phyloP scores from a whole-genome alignment of 1,140 invertebrate genomes.

The Dreissena rostriformis region DNA sequence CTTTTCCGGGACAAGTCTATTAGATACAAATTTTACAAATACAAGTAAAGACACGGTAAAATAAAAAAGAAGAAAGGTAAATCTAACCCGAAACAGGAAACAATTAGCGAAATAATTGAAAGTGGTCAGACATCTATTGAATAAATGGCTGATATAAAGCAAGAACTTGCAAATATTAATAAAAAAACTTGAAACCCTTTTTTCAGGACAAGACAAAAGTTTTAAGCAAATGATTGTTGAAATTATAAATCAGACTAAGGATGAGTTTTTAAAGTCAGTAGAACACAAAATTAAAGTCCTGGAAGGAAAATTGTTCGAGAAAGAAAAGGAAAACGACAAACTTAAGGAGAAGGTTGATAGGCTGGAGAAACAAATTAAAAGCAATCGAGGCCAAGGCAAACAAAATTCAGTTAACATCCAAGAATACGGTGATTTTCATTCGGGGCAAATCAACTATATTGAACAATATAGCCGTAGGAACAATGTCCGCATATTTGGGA shows the following conservation, averaged over 20 bases:
- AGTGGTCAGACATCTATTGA: no score
- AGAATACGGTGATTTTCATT: background rate
- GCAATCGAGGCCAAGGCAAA: background rate
- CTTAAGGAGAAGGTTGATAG: background rate
- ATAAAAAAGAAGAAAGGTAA: no score
- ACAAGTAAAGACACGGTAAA: no score
- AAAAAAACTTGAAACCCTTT: constrained; percentile 1
- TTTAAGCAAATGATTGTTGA: background rate
- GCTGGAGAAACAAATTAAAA: background rate
- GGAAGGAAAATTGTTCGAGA: constrained; percentile 47
- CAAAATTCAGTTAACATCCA: background rate
- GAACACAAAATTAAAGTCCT: background rate
- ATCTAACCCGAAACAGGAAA: no score
- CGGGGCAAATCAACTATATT: background rate
- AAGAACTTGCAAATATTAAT: no score
- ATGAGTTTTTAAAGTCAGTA: background rate
- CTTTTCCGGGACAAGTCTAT: no score
- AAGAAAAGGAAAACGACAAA: constrained; percentile 1
- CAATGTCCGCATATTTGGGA: background rate
- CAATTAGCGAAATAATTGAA: no score
- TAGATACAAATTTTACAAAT: no score
- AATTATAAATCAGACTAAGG: constrained; percentile 12
- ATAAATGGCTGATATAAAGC: no score
- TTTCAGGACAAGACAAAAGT: background rate
- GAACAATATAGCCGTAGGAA: constrained; percentile 12